A percentile compares a stretch with the other conserved stretches of the same genome.
These are phyloP conservation scores for Haemorhous mexicanus DNA, from an alignment of 2,113 vertebrate species.

Conservation along the genomic window DNA sequence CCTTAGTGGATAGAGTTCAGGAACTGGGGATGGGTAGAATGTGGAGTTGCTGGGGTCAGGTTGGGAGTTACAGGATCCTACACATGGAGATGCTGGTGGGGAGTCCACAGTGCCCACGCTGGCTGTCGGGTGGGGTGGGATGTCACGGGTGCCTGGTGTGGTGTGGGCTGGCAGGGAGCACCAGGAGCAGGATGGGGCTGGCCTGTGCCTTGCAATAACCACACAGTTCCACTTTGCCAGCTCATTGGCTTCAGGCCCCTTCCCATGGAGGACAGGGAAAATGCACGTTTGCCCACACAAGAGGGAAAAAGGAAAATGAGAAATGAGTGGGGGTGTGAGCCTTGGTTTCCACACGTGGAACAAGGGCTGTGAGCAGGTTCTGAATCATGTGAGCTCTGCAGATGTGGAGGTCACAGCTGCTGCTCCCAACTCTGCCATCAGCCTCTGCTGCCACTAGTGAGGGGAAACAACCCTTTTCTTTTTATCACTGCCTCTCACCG, in stretches of 20 bases:
- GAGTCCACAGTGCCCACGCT: rapidly evolving
- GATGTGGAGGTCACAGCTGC: background rate
- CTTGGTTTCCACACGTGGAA: background rate
- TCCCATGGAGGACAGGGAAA: background rate
- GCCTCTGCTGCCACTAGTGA: background rate
- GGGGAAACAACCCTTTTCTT: background rate
- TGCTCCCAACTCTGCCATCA: background rate
- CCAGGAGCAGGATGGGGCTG: background rate
- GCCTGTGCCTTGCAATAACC: constrained; percentile 11
- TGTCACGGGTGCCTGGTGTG: rapidly evolving
- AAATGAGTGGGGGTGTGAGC: background rate
- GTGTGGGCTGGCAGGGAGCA: background rate
- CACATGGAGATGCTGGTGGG: background rate
- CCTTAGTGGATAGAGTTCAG: background rate
- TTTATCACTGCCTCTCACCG: background rate
- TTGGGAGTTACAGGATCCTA: background rate
- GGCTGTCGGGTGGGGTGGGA: background rate
- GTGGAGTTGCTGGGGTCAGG: background rate
- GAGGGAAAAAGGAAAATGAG: background rate
- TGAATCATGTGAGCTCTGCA: background rate
- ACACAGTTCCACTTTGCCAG: background rate
- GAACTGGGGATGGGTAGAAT: background rate
- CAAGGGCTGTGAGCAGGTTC: background rate
- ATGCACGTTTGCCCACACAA: background rate
- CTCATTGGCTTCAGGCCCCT: background rate